These are phyloP conservation scores for Corydoras maculifer DNA, from an alignment of 2,113 vertebrate genomes.

Conservation along the genomic window DNA sequence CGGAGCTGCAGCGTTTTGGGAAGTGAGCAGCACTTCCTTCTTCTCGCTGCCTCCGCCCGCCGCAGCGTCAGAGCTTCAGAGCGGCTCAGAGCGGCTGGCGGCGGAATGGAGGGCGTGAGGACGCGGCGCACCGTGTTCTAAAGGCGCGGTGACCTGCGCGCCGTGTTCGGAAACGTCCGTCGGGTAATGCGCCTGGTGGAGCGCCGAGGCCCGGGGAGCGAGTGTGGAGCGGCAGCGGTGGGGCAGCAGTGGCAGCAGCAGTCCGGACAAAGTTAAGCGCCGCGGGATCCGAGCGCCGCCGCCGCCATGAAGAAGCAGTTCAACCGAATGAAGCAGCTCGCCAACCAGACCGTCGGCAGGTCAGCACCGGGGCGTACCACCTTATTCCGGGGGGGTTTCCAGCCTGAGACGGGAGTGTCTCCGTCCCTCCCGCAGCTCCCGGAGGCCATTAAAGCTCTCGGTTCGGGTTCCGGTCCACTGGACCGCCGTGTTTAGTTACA, in stretches of 20 bases:
- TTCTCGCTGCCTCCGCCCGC: conserved; percentile 41
- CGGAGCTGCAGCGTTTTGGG: conserved; percentile 40
- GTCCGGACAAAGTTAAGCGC: conserved; percentile 40
- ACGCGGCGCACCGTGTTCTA: too few species aligned
- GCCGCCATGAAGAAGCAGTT: conserved; percentile 90
- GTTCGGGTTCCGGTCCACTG: too few species aligned
- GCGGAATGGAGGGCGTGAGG: too few species aligned
- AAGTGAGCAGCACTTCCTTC: conserved; percentile 67
- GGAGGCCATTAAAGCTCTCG: too few species aligned
- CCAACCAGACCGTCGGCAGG: conserved; percentile 95
- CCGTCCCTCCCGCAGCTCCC: too few species aligned
- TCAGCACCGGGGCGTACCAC: conserved; percentile 47
- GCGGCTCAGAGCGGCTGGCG: too few species aligned
- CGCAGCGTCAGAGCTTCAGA: not conserved
- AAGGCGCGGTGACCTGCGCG: too few species aligned
- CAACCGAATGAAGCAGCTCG: conserved; percentile 89
- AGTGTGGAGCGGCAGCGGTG: not conserved
- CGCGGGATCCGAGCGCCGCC: not conserved
- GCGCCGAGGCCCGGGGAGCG: conserved; percentile 13
- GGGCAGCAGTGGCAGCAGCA: conserved; percentile 24
- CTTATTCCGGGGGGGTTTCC: too few species aligned
- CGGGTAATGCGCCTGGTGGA: conserved; percentile 7
- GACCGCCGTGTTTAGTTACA: too few species aligned
- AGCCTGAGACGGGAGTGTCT: too few species aligned
- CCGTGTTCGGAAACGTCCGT: not conserved